Conservation (phyloP, 2,888 invertebrate species). For the Phytoseiulus persimilis region DNA sequence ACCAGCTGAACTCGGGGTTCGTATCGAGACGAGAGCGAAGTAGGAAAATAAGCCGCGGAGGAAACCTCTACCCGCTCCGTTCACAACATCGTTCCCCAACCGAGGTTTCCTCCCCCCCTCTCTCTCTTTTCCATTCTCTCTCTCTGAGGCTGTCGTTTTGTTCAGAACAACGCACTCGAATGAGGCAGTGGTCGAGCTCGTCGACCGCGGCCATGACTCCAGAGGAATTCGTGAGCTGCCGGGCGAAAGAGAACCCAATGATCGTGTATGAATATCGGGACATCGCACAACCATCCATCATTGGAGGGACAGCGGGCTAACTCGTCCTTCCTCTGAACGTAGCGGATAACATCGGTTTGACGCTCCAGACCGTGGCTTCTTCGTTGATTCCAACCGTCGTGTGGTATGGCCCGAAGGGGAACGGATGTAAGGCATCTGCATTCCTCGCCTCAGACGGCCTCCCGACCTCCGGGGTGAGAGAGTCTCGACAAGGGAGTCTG, state of each 20-base stretch:
- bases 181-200: neutral
- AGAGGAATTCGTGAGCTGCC: neutral
- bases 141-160: neutral
- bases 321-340: no score
- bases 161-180: neutral
- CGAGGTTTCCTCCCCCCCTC: neutral
- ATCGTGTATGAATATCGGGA: neutral
- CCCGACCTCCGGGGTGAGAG: no score
- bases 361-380: no score
- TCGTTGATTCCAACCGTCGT: no score
- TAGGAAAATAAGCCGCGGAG: neutral
- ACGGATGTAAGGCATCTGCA: no score
- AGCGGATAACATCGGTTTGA: no score
- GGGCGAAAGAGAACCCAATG: neutral
- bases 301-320: neutral
- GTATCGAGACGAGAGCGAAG: neutral
- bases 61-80: neutral
- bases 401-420: no score
- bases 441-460: no score
- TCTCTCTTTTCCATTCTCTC: no score
- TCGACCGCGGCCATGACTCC: neutral
- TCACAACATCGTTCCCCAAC: neutral
- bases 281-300: neutral
- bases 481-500: no score
- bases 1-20: neutral